Evolutionary conservation across 2,888 invertebrate genomes (phyloP), one percentile per base, ranked within the genome.

Genomic region (Saturnia pavonia): DNA sequence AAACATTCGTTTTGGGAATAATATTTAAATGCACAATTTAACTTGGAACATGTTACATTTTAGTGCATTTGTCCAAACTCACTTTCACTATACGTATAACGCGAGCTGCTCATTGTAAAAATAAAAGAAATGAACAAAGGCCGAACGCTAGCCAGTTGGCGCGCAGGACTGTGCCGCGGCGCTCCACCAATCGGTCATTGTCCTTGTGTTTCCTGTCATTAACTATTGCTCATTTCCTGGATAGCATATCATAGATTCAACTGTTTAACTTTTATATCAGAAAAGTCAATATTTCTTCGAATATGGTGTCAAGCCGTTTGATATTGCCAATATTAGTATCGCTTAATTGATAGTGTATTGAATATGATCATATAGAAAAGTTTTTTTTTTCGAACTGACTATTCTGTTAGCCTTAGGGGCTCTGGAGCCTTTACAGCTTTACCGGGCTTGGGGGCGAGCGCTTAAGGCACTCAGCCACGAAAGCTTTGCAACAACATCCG

Each of bases 161-260:
- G 74, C 75, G 77, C 81, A 74, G 80, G 80, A 79, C 76, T 76
- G 57, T 12, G 34, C 3, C 78, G 57, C 2, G 57, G 77, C 78
- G 78, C 75, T 76, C 74, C 75, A 74, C 72, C 82, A 84, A 86
- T 88, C 88, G 88, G 88, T 88, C 88, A 85, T 85, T 83, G 88
- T 85, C 84, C 88, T 84, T 81, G 74, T 77, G 78, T 84, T 86
- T 85, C 84, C 85, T 83, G 85, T 82, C 81, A 79, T 83, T 82
- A 82, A 79, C 76, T 83, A 82, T 84, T 84, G 83, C 78, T 84
- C 82, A 85, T 84, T 81, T 80, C 72, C 75, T 74, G 72, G 76
- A 69, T 65, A 70, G 67, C 67, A 51, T 70, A 78, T 74, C 76
- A 78, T 79, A 78, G 81, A 81, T 83, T 81, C 78, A 76, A 76